Conservation (phyloP, 2,888 invertebrate genomes). For the Pyrochroa serraticornis region DNA sequence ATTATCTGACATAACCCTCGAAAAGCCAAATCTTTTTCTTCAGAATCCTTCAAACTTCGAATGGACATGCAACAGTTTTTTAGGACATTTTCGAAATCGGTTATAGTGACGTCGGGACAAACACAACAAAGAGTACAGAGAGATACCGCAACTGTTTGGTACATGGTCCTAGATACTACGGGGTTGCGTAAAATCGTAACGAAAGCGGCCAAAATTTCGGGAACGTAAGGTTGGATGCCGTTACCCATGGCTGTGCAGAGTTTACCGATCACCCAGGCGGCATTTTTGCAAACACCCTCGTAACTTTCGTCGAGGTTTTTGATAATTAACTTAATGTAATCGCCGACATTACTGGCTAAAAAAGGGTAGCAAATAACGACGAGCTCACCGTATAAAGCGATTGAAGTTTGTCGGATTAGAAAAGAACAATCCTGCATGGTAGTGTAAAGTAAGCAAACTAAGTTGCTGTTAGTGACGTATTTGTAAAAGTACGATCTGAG, state of each 20-base stretch:
- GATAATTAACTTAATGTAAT: conserved; percentile 94
- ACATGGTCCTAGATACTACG: conserved; percentile 93
- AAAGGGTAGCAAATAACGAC: conserved; percentile 82
- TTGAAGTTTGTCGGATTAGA: conserved; percentile 76
- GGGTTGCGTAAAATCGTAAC: conserved; percentile 93
- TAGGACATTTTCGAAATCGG: conserved; percentile 95
- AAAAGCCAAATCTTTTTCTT: conserved; percentile 99
- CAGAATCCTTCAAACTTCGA: conserved; percentile 97
- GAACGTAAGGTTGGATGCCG: conserved; percentile 90
- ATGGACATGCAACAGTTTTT: conserved; percentile 98
- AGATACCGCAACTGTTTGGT: conserved; percentile 99
- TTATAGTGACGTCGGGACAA: conserved; percentile 84
- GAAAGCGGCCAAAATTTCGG: conserved; percentile 84
- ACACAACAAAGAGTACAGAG: conserved; percentile 99
- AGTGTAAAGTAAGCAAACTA: conserved; percentile 70
- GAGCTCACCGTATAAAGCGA: conserved; percentile 78
- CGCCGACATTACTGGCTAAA: conserved; percentile 91
- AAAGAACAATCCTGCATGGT: conserved; percentile 77
- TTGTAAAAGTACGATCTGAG: conserved; percentile 71
- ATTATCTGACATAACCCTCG: conserved; percentile 99
- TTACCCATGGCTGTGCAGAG: conserved; percentile 93
- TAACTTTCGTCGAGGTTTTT: conserved; percentile 95
- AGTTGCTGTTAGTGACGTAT: conserved; percentile 69
- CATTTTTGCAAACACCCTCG: conserved; percentile 99
- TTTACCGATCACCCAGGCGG: conserved; percentile 99